Evolutionary conservation across 2,888 invertebrate species (phyloP).

Genomic region (Oligia latruncula): DNA sequence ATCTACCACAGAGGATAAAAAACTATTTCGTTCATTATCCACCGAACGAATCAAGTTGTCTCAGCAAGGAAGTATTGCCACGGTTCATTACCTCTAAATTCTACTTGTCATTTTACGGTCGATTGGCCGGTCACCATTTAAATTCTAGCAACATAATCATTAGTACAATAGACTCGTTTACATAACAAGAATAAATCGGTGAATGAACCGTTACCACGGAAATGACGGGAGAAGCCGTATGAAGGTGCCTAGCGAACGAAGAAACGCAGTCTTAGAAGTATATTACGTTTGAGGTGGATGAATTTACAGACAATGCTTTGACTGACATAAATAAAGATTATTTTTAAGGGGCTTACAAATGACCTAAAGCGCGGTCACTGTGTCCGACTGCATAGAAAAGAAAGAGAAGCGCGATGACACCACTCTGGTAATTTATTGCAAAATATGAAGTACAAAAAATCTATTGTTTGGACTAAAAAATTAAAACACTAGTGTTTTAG

Average conservation of each 20-base stretch:
- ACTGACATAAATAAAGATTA: neutral
- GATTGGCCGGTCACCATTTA: conserved; percentile 58
- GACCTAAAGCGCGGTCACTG: too few species aligned
- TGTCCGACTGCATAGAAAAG: too few species aligned
- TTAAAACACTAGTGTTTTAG: too few species aligned
- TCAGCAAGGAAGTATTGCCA: conserved; percentile 50
- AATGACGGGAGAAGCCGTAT: conserved; percentile 68
- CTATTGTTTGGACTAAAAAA: too few species aligned
- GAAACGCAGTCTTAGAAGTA: conserved; percentile 33
- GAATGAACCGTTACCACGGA: conserved; percentile 64
- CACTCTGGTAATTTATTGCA: too few species aligned
- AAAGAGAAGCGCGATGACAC: too few species aligned
- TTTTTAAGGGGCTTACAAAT: neutral
- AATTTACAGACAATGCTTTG: conserved; percentile 27
- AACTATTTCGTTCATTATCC: conserved; percentile 21
- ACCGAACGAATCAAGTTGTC: conserved; percentile 38
- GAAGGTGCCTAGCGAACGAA: conserved; percentile 37
- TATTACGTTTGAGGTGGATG: conserved; percentile 36
- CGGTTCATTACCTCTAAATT: conserved; percentile 42
- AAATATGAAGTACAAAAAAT: too few species aligned
- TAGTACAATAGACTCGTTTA: conserved; percentile 65
- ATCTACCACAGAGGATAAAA: neutral
- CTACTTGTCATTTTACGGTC: conserved; percentile 59
- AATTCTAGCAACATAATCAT: conserved; percentile 61
- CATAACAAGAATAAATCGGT: conserved; percentile 65